phyloP scores from a whole-genome alignment of 2,113 vertebrate genomes.

The Oncorhynchus gorbuscha region DNA sequence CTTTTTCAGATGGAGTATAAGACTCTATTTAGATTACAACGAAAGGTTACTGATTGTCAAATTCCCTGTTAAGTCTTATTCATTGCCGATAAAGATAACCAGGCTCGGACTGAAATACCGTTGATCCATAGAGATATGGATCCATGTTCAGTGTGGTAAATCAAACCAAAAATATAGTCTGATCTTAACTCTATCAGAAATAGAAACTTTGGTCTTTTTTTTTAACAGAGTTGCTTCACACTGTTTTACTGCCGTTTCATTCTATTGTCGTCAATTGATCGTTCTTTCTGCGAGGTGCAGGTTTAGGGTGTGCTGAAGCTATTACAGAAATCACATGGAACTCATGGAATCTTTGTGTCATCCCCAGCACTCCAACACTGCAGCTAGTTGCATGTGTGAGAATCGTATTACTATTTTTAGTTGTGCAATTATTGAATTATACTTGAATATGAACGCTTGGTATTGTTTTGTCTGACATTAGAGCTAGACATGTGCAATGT shows the following conservation, averaged over 20 bases:
- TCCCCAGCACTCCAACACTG: background rate
- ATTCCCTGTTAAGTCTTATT: too few species aligned
- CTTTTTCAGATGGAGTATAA: too few species aligned
- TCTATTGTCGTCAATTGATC: background rate
- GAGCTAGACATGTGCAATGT: background rate
- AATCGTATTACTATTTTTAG: background rate
- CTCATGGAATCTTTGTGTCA: background rate
- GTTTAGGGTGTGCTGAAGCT: background rate
- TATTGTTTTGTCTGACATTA: background rate
- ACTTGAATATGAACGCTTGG: slow-evolving; percentile 14
- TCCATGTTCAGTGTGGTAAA: too few species aligned
- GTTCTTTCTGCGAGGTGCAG: background rate
- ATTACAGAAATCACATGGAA: background rate
- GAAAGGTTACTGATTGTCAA: too few species aligned
- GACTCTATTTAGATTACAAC: too few species aligned
- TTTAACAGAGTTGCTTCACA: background rate
- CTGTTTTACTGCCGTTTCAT: background rate
- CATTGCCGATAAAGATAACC: too few species aligned
- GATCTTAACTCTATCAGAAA: too few species aligned
- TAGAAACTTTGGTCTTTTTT: background rate
- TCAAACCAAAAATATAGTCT: too few species aligned
- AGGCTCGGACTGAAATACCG: too few species aligned
- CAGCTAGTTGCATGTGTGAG: slow-evolving; percentile 10
- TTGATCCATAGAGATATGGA: too few species aligned
- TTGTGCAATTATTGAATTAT: background rate